A percentile compares a stretch with the other conserved stretches of the same genome.
Conservation (phyloP, 2,113 vertebrate species). For the Columba livia region DNA sequence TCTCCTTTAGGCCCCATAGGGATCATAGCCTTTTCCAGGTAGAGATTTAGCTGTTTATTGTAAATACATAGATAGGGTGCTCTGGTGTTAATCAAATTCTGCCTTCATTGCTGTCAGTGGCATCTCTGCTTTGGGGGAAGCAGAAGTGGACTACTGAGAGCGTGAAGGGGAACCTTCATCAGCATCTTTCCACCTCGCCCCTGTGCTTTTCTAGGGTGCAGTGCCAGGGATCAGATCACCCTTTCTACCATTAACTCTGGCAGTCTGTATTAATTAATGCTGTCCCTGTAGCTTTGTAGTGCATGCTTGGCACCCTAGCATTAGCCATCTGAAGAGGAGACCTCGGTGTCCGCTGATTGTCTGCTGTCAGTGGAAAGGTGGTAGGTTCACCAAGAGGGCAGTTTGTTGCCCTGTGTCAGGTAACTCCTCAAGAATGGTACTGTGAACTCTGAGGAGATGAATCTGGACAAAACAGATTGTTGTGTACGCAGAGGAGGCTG, state of each 20-base stretch:
- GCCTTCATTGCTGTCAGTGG: background rate
- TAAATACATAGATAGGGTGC: background rate
- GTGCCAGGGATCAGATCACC: background rate
- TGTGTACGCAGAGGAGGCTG: background rate
- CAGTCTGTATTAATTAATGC: background rate
- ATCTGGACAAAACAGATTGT: background rate
- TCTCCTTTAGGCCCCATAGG: background rate
- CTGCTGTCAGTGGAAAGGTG: background rate
- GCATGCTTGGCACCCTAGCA: background rate
- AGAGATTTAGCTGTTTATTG: background rate
- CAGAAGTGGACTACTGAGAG: background rate
- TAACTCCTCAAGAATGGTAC: background rate
- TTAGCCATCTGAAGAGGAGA: background rate
- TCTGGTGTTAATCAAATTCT: background rate
- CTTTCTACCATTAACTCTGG: background rate
- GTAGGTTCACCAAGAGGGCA: background rate
- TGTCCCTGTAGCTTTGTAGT: fast-evolving
- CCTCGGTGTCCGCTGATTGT: background rate
- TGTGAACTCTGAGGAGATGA: background rate
- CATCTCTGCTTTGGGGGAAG: fast-evolving
- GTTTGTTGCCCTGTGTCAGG: background rate
- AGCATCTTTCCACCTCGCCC: background rate
- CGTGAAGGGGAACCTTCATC: background rate
- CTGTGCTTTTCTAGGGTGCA: background rate
- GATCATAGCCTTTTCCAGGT: background rate